Conservation (phyloP, 64 coral and sea anemone genomes). For the Actinia equina region DNA sequence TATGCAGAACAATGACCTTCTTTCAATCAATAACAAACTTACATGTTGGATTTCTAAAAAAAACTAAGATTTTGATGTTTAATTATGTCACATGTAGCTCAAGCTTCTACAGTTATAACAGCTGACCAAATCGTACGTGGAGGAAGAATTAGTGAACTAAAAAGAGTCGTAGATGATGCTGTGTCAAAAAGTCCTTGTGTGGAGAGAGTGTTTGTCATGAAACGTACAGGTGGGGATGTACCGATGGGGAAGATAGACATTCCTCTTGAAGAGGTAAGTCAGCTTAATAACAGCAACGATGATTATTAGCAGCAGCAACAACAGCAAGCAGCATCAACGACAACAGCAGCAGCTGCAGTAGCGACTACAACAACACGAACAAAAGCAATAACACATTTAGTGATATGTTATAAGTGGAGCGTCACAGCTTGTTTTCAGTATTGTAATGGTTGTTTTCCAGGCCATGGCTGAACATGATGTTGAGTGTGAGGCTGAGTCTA, state of each 20-base stretch:
- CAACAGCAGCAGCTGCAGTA: too few species aligned
- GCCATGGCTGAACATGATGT: conserved; percentile 79
- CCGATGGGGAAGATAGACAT: conserved; percentile 88
- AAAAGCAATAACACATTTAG: too few species aligned
- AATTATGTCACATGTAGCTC: conserved; percentile 35
- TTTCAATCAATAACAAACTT: not conserved
- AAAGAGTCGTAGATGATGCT: conserved; percentile 82
- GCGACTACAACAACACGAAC: too few species aligned
- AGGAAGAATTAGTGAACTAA: conserved; percentile 72
- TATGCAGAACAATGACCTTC: not conserved
- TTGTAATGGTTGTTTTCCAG: not conserved
- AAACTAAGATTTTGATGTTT: not conserved
- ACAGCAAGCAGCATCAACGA: too few species aligned
- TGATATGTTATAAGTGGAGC: too few species aligned
- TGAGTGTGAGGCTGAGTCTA: conserved; percentile 82
- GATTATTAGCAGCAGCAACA: not conserved
- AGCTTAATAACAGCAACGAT: not conserved
- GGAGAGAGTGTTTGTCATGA: conserved; percentile 93
- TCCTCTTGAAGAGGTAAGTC: conserved; percentile 76
- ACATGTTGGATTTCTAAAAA: too few species aligned
- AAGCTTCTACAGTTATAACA: conserved; percentile 92
- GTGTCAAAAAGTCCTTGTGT: conserved; percentile 81
- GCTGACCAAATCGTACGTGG: conserved; percentile 90
- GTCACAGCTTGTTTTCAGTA: not conserved
- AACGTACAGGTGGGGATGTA: conserved; percentile 79